Evolutionary conservation across 2,797 vertebrate genomes (phyloP).

Genomic region (Phrynocephalus vlangalii): DNA sequence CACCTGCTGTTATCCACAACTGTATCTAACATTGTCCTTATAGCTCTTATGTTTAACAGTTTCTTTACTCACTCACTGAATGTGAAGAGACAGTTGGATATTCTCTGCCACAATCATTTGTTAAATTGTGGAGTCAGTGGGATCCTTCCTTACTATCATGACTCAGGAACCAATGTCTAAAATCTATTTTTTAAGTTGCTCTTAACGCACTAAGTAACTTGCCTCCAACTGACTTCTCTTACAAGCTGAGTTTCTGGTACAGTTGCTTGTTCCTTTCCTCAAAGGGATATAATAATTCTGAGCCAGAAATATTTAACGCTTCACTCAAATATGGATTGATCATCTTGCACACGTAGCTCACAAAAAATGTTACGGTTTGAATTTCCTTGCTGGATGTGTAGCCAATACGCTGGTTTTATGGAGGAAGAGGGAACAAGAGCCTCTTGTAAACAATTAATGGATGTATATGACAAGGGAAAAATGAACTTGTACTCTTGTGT

Average conservation of each 20-base stretch:
- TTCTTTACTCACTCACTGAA: background rate
- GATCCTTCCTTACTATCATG: background rate
- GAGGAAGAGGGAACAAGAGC: constrained; percentile 36
- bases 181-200: background rate
- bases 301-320: constrained; percentile 9
- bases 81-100: background rate
- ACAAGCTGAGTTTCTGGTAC: background rate
- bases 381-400: constrained; percentile 16
- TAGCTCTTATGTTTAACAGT: background rate
- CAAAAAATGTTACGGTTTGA: constrained; percentile 45
- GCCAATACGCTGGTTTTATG: constrained; percentile 10
- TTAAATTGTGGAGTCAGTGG: background rate
- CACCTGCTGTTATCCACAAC: background rate
- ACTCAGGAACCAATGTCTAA: background rate
- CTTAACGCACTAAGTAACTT: background rate
- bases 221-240: background rate
- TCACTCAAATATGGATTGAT: background rate
- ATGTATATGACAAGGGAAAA: constrained; percentile 67
- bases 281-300: constrained; percentile 14
- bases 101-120: background rate
- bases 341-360: constrained; percentile 17
- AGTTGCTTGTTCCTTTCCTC: background rate
- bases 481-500: constrained; percentile 87
- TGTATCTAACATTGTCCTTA: background rate
- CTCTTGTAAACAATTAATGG: constrained; percentile 36